Evolutionary conservation across 2,888 invertebrate genomes (phyloP).

Genomic region (Apamea anceps): DNA sequence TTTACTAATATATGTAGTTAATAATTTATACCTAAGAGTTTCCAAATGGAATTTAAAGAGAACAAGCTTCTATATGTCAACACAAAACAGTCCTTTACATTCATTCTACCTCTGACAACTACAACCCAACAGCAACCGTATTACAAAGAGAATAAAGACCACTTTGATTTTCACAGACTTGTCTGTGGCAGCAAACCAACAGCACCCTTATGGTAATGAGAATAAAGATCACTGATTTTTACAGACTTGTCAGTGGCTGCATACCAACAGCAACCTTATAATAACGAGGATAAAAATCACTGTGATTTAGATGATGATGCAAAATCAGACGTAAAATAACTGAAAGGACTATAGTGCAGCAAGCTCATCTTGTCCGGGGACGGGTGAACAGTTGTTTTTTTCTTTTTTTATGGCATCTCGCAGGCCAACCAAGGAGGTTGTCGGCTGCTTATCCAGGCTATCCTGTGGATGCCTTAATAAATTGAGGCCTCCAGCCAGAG

Average conservation of each 20-base stretch:
- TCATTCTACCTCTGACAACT: constrained; percentile 1
- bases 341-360: not conserved
- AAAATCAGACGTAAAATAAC: not conserved
- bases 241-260: not conserved
- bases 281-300: not conserved
- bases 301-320: too few relatives aligned
- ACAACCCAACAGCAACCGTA: not conserved
- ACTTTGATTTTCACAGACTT: not conserved
- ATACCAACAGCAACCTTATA: too few relatives aligned
- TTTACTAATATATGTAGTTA: constrained; percentile 84
- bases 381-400: too few relatives aligned
- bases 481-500: not conserved
- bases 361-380: not conserved
- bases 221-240: not conserved
- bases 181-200: not conserved
- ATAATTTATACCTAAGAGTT: constrained; percentile 87
- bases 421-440: not conserved
- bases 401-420: not conserved
- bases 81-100: not conserved
- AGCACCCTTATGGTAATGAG: not conserved
- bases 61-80: constrained; percentile 16
- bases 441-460: not conserved
- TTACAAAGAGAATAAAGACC: too few relatives aligned
- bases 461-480: not conserved
- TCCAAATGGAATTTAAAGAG: constrained; percentile 72